These are phyloP conservation scores for Apotomis betuletana DNA, from an alignment of 2,888 invertebrate species.

Conservation along the genomic window DNA sequence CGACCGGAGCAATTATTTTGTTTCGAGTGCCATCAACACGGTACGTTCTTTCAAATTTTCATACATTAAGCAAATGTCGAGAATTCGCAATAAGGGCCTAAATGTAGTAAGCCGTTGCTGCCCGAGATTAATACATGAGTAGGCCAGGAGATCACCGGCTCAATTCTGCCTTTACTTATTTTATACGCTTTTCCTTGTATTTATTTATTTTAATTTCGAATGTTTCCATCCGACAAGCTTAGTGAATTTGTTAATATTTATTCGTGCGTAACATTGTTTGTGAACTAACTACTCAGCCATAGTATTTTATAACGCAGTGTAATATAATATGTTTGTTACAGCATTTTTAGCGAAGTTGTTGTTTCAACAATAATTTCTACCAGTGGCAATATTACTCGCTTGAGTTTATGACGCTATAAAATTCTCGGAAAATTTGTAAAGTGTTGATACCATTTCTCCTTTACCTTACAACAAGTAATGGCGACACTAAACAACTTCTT, in stretches of 20 bases:
- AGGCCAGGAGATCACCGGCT: constrained; percentile 10
- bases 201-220: background rate
- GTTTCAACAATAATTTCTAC: constrained; percentile 24
- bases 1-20: constrained; percentile 83
- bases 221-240: background rate
- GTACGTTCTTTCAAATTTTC: constrained; percentile 82
- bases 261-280: constrained; percentile 9
- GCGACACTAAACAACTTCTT: constrained; percentile 52
- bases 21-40: constrained; percentile 83
- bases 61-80: constrained; percentile 82
- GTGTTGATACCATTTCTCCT: constrained; percentile 31
- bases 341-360: constrained; percentile 13
- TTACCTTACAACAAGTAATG: constrained; percentile 42
- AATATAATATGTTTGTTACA: constrained; percentile 12
- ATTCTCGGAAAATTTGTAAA: constrained; percentile 34
- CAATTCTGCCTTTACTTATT: background rate
- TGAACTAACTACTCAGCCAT: constrained; percentile 24
- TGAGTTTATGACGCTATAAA: constrained; percentile 3
- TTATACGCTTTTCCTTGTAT: background rate
- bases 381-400: constrained; percentile 18
- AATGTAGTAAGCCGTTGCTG: constrained; percentile 58
- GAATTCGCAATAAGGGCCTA: constrained; percentile 80
- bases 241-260: constrained; percentile 1
- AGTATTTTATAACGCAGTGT: constrained; percentile 3
- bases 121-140: constrained; percentile 3